These are phyloP conservation scores for Mylabris phalerata DNA, from an alignment of 1,140 invertebrate species.

Conservation along the genomic window DNA sequence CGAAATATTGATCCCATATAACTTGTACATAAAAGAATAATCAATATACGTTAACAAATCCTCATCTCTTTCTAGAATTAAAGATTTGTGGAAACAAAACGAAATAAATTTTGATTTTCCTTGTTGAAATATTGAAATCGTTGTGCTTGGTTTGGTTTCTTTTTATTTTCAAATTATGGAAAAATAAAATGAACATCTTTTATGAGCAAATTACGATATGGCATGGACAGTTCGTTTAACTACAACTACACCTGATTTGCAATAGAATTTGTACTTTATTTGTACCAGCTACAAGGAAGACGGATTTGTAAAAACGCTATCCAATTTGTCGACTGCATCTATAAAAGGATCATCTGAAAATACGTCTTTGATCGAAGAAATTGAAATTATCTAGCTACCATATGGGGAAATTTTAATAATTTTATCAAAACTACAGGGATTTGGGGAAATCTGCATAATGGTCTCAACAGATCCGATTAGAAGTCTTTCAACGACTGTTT, in stretches of 20 bases:
- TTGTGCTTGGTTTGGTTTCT: no score
- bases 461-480: slow-evolving; percentile 7
- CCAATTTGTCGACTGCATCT: not conserved
- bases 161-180: not conserved
- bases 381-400: no score
- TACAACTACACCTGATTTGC: not conserved
- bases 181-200: not conserved
- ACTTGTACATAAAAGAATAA: slow-evolving; percentile 11
- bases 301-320: slow-evolving; percentile 13
- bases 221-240: not conserved
- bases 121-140: no score
- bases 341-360: no score
- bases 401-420: no score
- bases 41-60: no score
- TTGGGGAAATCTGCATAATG: not conserved
- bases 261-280: slow-evolving; percentile 9
- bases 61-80: no score
- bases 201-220: not conserved
- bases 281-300: slow-evolving; percentile 7
- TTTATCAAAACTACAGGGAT: no score
- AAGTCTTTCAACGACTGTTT: slow-evolving; percentile 12
- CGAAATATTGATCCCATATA: slow-evolving; percentile 17
- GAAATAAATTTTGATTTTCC: no score
- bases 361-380: no score
- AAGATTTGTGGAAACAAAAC: no score